Evolutionary conservation across 2,888 invertebrate genomes (phyloP).

Genomic region (Drosophila neotestacea): DNA sequence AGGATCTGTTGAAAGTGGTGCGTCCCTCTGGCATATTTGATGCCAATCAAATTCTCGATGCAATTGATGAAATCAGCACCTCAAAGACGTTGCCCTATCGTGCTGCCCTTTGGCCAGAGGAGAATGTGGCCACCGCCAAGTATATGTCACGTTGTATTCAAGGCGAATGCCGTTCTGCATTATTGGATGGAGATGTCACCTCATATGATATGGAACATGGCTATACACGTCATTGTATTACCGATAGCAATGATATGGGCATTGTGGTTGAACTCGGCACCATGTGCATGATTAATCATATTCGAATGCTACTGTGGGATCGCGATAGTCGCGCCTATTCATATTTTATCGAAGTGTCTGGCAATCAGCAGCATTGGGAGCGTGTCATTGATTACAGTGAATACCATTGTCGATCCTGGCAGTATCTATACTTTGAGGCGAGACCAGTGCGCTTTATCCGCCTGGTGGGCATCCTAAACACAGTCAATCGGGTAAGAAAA

Average conservation of each 20-base stretch:
- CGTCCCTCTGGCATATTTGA: conserved; percentile 94
- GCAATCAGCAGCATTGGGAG: conserved; percentile 98
- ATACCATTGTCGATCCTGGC: conserved; percentile 98
- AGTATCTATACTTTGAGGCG: conserved; percentile 95
- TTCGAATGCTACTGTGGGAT: conserved; percentile 97
- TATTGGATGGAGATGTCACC: conserved; percentile 95
- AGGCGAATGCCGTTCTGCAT: conserved; percentile 94
- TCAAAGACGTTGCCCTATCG: conserved; percentile 93
- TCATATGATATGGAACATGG: conserved; percentile 97
- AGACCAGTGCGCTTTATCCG: conserved; percentile 94
- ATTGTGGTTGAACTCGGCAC: conserved; percentile 94
- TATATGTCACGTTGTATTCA: conserved; percentile 94
- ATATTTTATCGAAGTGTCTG: conserved; percentile 91
- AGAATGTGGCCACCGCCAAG: conserved; percentile 94
- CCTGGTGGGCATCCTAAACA: conserved; percentile 96
- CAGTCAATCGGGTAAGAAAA: conserved; percentile 92
- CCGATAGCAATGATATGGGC: conserved; percentile 89
- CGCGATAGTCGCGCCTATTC: conserved; percentile 91
- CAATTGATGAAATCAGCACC: conserved; percentile 94
- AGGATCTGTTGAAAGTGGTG: conserved; percentile 95
- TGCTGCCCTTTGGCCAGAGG: conserved; percentile 93
- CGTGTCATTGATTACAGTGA: conserved; percentile 96
- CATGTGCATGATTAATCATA: conserved; percentile 96
- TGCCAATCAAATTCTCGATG: conserved; percentile 96
- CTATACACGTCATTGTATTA: conserved; percentile 95